Evolutionary conservation across 2,888 invertebrate species (phyloP).

Genomic region (Drosophila anomelani): DNA sequence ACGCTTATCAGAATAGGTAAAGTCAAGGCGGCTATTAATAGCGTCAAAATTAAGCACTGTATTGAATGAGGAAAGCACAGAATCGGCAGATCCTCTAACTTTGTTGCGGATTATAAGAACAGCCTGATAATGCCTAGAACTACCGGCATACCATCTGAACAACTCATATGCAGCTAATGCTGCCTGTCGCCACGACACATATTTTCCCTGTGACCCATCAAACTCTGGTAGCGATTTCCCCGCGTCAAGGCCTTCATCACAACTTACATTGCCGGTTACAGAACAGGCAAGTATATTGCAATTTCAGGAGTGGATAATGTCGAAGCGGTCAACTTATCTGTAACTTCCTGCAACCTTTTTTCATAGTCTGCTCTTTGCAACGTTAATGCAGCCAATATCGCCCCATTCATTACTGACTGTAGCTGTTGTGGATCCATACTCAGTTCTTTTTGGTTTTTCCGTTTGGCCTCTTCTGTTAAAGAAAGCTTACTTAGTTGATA

Average conservation of each 20-base stretch:
- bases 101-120: constrained; percentile 10
- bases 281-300: not conserved
- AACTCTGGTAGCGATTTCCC: constrained; percentile 1
- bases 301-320: constrained; percentile 2
- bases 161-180: constrained; percentile 2
- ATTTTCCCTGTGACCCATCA: constrained; percentile 7
- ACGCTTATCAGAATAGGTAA: constrained; percentile 5
- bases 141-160: not conserved
- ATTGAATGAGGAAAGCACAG: constrained; percentile 6
- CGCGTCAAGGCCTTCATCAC: constrained; percentile 3
- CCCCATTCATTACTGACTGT: not conserved
- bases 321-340: not conserved
- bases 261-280: not conserved
- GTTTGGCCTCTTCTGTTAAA: not conserved
- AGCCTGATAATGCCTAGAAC: not conserved
- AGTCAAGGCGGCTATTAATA: not conserved
- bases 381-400: no score
- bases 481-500: not conserved
- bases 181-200: constrained; percentile 1
- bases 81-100: constrained; percentile 7
- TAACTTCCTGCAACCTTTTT: not conserved
- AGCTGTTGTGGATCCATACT: constrained; percentile 6
- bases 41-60: constrained; percentile 11
- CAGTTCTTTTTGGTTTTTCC: not conserved
- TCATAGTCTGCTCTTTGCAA: no score